A percentile compares a stretch with the other conserved stretches of the same genome.
phyloP scores from a whole-genome alignment of 2,888 invertebrate species.

The Drosophila colorata region DNA sequence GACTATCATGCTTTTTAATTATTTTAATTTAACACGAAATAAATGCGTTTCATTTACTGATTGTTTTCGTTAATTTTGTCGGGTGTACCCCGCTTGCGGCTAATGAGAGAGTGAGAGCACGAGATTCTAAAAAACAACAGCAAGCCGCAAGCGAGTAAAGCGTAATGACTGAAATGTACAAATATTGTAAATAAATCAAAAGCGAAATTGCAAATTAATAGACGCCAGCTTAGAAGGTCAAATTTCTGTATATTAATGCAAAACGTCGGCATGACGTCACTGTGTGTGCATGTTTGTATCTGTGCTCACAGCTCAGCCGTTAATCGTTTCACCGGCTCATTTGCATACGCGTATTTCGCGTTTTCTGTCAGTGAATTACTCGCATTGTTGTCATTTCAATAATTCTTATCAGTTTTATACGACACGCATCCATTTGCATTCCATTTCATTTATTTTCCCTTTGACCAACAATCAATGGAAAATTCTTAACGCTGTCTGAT shows the following conservation, averaged over 20 bases:
- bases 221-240: background rate
- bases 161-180: too few relatives aligned
- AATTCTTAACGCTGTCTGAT: constrained; percentile 37
- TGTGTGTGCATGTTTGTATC: background rate
- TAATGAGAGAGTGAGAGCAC: background rate
- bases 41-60: background rate
- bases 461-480: constrained; percentile 48
- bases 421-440: constrained; percentile 15
- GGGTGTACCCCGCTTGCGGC: constrained; percentile 20
- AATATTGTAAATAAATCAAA: constrained; percentile 7
- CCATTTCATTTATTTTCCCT: constrained; percentile 20
- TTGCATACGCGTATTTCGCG: background rate
- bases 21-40: background rate
- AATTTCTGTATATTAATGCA: background rate
- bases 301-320: background rate
- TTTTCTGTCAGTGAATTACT: background rate
- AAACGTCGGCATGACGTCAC: constrained; percentile 4
- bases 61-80: constrained; percentile 16
- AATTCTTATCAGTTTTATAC: constrained; percentile 39
- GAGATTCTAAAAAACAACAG: background rate
- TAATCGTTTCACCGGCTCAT: background rate
- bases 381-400: background rate
- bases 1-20: background rate
- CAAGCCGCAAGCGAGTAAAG: too few relatives aligned
- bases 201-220: constrained; percentile 5